Conservation (phyloP, 1,140 invertebrate species). For the Bombus impatiens region DNA sequence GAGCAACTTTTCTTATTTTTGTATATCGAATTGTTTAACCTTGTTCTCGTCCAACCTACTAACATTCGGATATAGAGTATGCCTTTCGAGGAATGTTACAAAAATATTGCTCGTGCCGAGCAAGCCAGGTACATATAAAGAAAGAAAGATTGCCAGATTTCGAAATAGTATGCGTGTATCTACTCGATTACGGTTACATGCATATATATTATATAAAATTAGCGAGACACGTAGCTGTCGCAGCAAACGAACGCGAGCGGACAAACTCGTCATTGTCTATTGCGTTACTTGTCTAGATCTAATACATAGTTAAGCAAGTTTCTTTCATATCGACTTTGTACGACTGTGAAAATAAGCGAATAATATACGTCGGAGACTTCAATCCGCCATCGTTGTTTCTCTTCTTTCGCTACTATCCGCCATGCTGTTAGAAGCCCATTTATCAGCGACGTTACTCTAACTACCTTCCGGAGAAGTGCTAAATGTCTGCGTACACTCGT, state of each 20-base stretch:
- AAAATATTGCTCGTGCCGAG: no score
- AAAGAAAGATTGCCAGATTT: not conserved
- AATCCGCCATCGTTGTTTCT: slow-evolving; percentile 65
- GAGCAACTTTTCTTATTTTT: not conserved
- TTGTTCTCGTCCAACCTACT: not conserved
- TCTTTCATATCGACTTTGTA: no score
- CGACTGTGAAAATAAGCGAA: not conserved
- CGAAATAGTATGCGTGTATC: not conserved
- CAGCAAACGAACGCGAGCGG: no score
- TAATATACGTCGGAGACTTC: slow-evolving; percentile 30
- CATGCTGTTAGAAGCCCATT: slow-evolving; percentile 76
- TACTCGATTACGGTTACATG: no score
- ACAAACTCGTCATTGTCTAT: no score
- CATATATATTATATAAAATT: no score
- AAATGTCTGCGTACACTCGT: slow-evolving; percentile 76
- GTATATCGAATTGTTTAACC: not conserved
- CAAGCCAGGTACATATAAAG: not conserved
- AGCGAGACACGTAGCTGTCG: no score
- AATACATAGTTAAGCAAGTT: no score
- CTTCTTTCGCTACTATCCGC: slow-evolving; percentile 63
- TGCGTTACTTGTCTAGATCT: no score
- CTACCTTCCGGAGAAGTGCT: slow-evolving; percentile 74
- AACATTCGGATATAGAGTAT: not conserved
- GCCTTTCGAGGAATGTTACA: not conserved
- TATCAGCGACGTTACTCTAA: slow-evolving; percentile 74